Conservation (phyloP, 2,113 vertebrate species). For the Oryzias melastigma region DNA sequence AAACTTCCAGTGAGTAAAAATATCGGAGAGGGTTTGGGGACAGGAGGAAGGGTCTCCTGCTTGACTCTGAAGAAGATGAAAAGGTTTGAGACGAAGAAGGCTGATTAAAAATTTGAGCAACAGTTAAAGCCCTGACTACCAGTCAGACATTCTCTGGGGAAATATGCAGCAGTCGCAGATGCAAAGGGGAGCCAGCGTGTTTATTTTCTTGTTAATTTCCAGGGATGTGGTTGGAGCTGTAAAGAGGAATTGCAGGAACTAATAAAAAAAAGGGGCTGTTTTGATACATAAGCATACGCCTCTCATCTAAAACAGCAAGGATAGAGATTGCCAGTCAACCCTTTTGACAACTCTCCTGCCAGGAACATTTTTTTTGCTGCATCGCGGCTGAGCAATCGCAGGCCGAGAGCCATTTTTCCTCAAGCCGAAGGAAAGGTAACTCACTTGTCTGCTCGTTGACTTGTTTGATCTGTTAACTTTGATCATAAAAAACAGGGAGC, state of each 20-base stretch:
- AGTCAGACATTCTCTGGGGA: slow-evolving; percentile 52
- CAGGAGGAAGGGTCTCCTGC: slow-evolving; percentile 25
- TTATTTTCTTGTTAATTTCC: slow-evolving; percentile 72
- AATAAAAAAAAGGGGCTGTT: slow-evolving; percentile 34
- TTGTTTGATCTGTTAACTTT: slow-evolving; percentile 65
- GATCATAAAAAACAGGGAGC: slow-evolving; percentile 47
- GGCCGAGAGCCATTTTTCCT: slow-evolving; percentile 41
- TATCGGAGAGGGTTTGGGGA: slow-evolving; percentile 25
- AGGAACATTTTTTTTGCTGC: slow-evolving; percentile 27
- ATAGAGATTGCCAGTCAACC: slow-evolving; percentile 26
- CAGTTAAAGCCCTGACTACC: slow-evolving; percentile 38
- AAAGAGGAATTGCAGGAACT: slow-evolving; percentile 45
- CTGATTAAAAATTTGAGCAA: slow-evolving; percentile 58
- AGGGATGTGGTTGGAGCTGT: slow-evolving; percentile 49
- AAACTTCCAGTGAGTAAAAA: slow-evolving; percentile 47
- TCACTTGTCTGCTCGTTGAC: slow-evolving; percentile 46
- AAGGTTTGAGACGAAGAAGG: slow-evolving; percentile 46
- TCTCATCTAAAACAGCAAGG: slow-evolving; percentile 34
- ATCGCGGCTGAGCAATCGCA: slow-evolving; percentile 38
- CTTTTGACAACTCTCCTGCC: slow-evolving; percentile 20
- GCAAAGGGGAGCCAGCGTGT: slow-evolving; percentile 64
- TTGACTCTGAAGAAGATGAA: slow-evolving; percentile 63
- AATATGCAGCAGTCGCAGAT: slow-evolving; percentile 58
- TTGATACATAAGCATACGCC: slow-evolving; percentile 4
- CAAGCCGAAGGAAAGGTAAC: slow-evolving; percentile 47